Conservation (phyloP, 2,888 invertebrate genomes). For the Agriopis leucophaearia region DNA sequence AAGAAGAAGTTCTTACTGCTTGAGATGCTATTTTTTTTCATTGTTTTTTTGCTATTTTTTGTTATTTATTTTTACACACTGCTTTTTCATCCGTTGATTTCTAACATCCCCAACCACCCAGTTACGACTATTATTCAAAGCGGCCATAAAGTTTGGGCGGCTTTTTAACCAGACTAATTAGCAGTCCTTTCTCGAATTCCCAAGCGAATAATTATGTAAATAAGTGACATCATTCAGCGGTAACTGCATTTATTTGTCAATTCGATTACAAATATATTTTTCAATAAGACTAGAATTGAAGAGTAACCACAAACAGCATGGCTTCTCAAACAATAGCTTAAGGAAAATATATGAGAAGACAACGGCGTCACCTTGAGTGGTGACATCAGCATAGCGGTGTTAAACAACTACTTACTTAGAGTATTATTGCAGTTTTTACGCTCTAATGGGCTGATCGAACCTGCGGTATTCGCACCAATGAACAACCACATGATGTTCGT, state of each 20-base stretch:
- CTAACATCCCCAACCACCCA: no score
- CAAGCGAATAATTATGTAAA: constrained; percentile 1
- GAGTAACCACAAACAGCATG: neutral
- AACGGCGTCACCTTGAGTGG: constrained; percentile 58
- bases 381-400: constrained; percentile 62
- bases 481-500: no score
- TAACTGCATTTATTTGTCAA: constrained; percentile 14
- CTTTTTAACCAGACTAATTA: neutral
- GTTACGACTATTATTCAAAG: neutral
- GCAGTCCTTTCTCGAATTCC: neutral
- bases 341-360: constrained; percentile 66
- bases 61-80: no score
- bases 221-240: neutral
- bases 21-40: no score
- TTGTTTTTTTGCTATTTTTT: no score
- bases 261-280: constrained; percentile 1
- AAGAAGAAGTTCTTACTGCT: no score
- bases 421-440: constrained; percentile 11
- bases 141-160: neutral
- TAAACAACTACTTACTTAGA: constrained; percentile 13
- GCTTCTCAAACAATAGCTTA: constrained; percentile 47
- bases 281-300: constrained; percentile 9
- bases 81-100: no score
- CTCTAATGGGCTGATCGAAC: neutral
- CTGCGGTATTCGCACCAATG: no score